Evolutionary conservation across 2,888 invertebrate species (phyloP), one percentile per base, ranked within the genome.

Genomic region (Diadegma fenestrale): DNA sequence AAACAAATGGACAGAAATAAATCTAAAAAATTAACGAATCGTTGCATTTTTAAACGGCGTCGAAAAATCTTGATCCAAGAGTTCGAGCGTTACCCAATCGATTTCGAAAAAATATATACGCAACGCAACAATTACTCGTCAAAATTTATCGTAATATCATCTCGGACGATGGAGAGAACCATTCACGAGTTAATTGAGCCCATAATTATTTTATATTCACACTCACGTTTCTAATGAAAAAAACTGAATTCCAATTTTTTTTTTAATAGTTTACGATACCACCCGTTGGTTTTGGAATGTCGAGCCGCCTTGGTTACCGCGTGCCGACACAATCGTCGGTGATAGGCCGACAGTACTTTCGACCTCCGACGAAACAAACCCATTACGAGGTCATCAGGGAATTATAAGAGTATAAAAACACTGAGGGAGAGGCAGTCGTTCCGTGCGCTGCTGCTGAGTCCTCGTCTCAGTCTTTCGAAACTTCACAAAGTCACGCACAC

Each of bases 401-500:
- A 72, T 69, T 68, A 30, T n/a, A 19, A 41, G 66, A 43, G 22
- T 73, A 64, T 33, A 45, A 63, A 76, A 72, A 66, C 51, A 26
- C 33, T 0, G 33, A 61, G 4, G 43, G 61, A 73, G 37, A 68
- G 68, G 54, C 66, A 58, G 73, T 66, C 79, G 68, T 85, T 77
- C 80, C 77, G 77, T 73, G 82, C 37, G 8, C 10, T 37, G 37
- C 37, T 6, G 37, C 79, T 77, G 73, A 77, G 54, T 71, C 80
- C 68, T 66, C 72, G 76, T 77, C 76, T 73, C 68, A 61, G 80
- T 54, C 68, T 61, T 48, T 19, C 26, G 19, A 37, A 71, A 17
- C 51, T 58, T 66, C 69, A 58, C 14, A 33, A 19, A 86, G 76
- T 86, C 85, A 86, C 82, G 85, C 82, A 82, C 66, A 82, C 66